phyloP scores from a whole-genome alignment of 2,113 vertebrate genomes.

The Sterrhoptilus dennistouni region DNA sequence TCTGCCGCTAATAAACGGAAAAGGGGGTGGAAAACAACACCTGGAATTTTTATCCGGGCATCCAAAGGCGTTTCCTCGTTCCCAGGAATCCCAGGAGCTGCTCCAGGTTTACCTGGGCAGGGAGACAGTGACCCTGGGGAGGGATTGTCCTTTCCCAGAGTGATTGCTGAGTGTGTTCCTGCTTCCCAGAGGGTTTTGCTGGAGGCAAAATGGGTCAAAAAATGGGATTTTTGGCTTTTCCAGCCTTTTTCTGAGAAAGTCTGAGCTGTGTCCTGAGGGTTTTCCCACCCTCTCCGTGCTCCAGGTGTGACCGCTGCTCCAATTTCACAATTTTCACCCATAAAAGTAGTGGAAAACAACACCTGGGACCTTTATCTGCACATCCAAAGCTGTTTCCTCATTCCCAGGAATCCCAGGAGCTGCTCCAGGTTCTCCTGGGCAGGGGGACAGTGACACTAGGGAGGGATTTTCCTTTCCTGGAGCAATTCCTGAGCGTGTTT shows the following conservation, averaged over 20 bases:
- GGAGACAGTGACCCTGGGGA: fast-evolving
- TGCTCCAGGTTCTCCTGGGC: neutral
- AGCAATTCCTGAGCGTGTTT: fast-evolving
- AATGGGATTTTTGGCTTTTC: fast-evolving
- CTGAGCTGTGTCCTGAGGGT: neutral
- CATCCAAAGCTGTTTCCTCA: neutral
- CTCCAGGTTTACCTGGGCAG: neutral
- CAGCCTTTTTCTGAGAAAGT: fast-evolving
- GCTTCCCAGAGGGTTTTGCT: neutral
- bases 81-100: neutral
- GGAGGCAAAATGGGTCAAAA: too few relatives aligned
- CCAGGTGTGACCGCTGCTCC: neutral
- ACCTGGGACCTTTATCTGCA: neutral
- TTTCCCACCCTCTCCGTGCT: neutral
- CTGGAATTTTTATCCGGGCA: neutral
- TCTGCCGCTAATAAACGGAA: neutral
- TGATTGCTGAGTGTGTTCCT: fast-evolving
- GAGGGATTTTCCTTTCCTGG: neutral
- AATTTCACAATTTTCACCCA: neutral
- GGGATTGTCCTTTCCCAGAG: neutral
- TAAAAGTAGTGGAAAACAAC: neutral
- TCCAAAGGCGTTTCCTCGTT: neutral
- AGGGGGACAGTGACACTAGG: fast-evolving
- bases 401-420: neutral
- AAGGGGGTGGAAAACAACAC: neutral